Conservation (phyloP, 2,888 invertebrate species). For the Hoplodrina ambigua region DNA sequence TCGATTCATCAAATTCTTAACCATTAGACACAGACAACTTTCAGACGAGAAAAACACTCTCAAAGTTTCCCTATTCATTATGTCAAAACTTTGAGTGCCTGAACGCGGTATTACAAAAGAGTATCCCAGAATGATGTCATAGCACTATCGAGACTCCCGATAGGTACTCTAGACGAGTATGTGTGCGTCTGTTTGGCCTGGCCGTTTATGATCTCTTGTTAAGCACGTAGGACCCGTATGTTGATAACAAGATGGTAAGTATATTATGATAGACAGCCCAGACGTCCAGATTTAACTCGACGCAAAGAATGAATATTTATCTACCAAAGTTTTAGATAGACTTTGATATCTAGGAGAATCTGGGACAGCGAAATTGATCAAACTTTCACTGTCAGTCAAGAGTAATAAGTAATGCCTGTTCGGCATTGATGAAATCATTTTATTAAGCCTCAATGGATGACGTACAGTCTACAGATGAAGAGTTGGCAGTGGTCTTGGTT, state of each 20-base stretch:
- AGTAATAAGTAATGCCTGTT: conserved; percentile 53
- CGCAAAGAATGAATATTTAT: conserved; percentile 39
- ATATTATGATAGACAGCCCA: conserved; percentile 82
- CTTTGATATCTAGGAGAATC: conserved; percentile 46
- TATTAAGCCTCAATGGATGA: conserved; percentile 34
- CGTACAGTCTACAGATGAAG: conserved; percentile 5
- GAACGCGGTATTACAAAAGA: conserved; percentile 36
- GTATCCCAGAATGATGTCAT: conserved; percentile 57
- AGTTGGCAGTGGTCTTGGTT: conserved; percentile 30
- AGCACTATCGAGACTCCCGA: conserved; percentile 40
- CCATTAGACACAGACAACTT: neutral
- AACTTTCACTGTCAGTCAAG: conserved; percentile 67
- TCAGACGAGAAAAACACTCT: conserved; percentile 11
- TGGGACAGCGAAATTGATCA: conserved; percentile 56
- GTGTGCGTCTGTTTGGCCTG: conserved; percentile 56
- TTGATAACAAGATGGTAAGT: conserved; percentile 67
- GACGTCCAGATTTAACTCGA: conserved; percentile 67
- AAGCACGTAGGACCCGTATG: conserved; percentile 67
- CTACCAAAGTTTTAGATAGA: conserved; percentile 33
- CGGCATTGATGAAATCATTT: conserved; percentile 48
- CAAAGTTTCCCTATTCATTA: conserved; percentile 13
- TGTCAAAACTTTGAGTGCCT: conserved; percentile 22
- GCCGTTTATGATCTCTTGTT: conserved; percentile 65
- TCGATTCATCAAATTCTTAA: conserved; percentile 15
- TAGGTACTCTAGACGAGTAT: conserved; percentile 51